phyloP scores from a whole-genome alignment of 2,797 vertebrate species.

The Phylloscopus collybita region DNA sequence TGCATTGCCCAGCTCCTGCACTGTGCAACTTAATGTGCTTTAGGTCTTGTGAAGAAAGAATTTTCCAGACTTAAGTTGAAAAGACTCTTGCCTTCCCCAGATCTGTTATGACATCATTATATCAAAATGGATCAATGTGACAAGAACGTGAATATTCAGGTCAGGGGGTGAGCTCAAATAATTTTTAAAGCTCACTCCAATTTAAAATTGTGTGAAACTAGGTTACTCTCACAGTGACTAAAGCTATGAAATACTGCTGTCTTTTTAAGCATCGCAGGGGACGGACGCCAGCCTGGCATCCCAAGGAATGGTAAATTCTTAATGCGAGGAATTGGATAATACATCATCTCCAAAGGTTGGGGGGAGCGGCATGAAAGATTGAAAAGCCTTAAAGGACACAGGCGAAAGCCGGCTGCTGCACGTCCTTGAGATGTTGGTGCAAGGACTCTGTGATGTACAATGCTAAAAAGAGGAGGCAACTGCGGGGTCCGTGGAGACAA shows the following conservation, averaged over 20 bases:
- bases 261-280: not conserved
- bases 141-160: constrained; percentile 25
- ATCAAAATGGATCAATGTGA: not conserved
- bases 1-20: not conserved
- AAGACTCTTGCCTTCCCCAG: not conserved
- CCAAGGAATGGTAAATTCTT: constrained; percentile 36
- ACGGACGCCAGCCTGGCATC: not conserved
- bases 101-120: not conserved
- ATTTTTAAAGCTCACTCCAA: constrained; percentile 25
- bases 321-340: constrained; percentile 11
- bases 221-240: constrained; percentile 3
- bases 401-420: not conserved
- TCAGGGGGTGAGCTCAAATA: not conserved
- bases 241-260: not conserved
- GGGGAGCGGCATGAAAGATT: not conserved
- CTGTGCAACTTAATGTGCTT: not conserved
- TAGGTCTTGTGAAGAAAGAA: not conserved
- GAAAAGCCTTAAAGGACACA: constrained; percentile 43
- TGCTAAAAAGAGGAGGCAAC: constrained; percentile 37
- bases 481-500: constrained; percentile 46
- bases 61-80: not conserved
- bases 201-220: constrained; percentile 32
- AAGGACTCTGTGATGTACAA: constrained; percentile 60
- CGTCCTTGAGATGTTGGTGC: constrained; percentile 57
- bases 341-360: constrained; percentile 9